phyloP scores from a whole-genome alignment of 35 echinoderm and acorn worm genomes.

The Ptychodera flava region DNA sequence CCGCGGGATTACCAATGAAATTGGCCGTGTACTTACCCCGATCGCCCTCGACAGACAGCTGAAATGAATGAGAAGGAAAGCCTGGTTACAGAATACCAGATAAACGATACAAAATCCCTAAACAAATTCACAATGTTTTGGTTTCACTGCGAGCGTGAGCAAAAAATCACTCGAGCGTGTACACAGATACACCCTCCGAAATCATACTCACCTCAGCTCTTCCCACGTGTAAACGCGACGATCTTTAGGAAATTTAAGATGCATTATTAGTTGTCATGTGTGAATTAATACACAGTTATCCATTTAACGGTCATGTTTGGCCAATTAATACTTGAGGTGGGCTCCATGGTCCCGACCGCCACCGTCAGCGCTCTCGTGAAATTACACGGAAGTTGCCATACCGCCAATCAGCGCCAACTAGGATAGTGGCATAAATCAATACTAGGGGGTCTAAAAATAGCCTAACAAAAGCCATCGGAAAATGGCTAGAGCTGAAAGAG shows the following conservation, averaged over 20 bases:
- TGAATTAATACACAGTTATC: no score
- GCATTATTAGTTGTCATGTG: constrained; percentile 43
- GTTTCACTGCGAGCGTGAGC: neutral
- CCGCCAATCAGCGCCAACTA: no score
- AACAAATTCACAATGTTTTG: neutral
- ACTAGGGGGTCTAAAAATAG: no score
- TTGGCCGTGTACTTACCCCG: constrained; percentile 77
- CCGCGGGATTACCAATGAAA: no score
- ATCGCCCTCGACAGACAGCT: constrained; percentile 87
- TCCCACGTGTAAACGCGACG: constrained; percentile 67
- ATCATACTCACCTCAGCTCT: constrained; percentile 60
- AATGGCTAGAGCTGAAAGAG: no score
- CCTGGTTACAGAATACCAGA: neutral
- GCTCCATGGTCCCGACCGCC: no score
- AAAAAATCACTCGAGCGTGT: neutral
- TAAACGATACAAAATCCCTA: neutral
- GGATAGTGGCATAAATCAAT: no score
- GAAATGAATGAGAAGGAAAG: constrained; percentile 25
- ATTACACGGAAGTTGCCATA: no score
- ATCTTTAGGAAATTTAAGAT: constrained; percentile 72
- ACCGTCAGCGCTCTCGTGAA: no score
- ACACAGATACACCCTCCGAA: neutral
- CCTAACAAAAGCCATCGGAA: no score
- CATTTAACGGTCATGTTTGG: no score
- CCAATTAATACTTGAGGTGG: no score